Percentiles rank a stretch among this genome's conserved stretches.
Conservation (phyloP, 2,113 vertebrate species). For the Strix aluco region DNA sequence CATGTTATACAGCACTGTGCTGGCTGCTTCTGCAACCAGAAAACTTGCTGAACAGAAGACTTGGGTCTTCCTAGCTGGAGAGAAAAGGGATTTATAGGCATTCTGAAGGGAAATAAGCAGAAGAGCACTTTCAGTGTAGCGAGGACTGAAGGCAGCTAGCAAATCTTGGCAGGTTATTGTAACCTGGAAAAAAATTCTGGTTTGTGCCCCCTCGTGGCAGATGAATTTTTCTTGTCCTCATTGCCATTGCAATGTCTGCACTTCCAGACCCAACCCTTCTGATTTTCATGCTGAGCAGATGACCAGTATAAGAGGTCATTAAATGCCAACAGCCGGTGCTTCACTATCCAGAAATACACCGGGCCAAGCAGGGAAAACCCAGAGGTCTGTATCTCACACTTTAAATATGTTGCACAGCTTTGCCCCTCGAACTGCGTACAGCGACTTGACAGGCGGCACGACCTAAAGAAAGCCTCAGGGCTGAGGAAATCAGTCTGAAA, state of each 20-base stretch:
- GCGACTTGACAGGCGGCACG: not conserved
- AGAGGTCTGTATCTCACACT: not conserved
- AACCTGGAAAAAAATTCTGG: not conserved
- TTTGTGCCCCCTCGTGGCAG: conserved; percentile 60
- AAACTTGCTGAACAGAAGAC: not conserved
- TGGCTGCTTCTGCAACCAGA: not conserved
- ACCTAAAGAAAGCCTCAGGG: not conserved
- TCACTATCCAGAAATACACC: not conserved
- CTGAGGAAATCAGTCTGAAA: not conserved
- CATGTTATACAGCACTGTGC: not conserved
- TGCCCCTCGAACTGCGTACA: not conserved
- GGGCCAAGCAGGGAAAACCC: not conserved
- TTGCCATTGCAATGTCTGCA: not conserved
- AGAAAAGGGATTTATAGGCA: not conserved
- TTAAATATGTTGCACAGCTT: not conserved
- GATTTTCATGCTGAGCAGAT: not conserved
- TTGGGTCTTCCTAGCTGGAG: not conserved
- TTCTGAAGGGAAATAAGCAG: not conserved
- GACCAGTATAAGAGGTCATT: not conserved
- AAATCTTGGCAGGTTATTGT: not conserved
- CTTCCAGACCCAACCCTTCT: not conserved
- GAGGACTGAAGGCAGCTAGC: not conserved
- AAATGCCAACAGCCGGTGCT: not conserved
- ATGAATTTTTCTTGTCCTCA: not conserved
- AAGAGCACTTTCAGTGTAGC: not conserved